phyloP scores from a whole-genome alignment of 1,140 invertebrate species.

The Arctopsyche grandis region DNA sequence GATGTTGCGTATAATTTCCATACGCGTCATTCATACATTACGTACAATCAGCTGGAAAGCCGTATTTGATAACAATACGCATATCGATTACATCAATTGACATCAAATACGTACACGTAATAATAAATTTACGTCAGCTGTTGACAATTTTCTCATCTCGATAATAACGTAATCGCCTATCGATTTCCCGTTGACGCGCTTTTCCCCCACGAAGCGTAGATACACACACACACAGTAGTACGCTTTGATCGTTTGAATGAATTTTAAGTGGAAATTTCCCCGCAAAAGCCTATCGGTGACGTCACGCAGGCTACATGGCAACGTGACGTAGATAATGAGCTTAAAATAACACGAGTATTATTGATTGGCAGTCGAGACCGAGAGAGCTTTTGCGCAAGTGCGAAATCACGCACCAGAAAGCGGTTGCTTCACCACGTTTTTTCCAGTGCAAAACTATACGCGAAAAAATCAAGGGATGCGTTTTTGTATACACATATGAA shows the following conservation, averaged over 20 bases:
- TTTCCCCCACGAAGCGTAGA: not conserved
- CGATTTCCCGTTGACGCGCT: not conserved
- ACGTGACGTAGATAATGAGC: constrained; percentile 28
- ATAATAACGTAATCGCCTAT: no score
- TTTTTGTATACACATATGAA: not conserved
- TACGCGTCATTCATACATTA: no score
- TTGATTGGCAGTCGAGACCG: not conserved
- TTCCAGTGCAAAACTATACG: not conserved
- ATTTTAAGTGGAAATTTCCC: not conserved
- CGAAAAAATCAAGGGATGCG: not conserved
- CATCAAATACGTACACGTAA: no score
- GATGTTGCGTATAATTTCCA: no score
- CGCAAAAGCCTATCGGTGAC: constrained; percentile 1
- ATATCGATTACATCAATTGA: no score
- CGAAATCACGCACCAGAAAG: not conserved
- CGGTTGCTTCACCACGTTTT: not conserved
- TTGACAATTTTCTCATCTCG: no score
- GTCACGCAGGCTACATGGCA: constrained; percentile 13
- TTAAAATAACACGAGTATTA: constrained; percentile 25
- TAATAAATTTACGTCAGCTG: no score
- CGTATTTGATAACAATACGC: no score
- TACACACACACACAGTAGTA: not conserved
- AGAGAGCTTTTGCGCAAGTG: constrained; percentile 16
- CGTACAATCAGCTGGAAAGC: no score
- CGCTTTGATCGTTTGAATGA: not conserved